A percentile compares a stretch with the other conserved stretches of the same genome.
These are phyloP conservation scores for Nymphalis urticae DNA, from an alignment of 2,888 invertebrate species.

Conservation along the genomic window DNA sequence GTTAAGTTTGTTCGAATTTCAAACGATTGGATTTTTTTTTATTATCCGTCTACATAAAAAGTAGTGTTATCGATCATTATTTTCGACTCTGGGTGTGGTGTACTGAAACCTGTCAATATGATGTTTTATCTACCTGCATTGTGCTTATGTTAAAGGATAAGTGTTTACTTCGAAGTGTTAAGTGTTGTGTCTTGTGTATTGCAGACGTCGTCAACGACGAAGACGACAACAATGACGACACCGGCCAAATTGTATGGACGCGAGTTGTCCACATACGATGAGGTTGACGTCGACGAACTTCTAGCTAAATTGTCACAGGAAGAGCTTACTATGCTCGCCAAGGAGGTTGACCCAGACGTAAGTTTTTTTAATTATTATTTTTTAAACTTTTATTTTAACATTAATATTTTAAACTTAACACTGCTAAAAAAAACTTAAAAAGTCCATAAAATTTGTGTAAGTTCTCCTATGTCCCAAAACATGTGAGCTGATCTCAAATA, in stretches of 20 bases:
- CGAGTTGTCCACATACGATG: slow-evolving; percentile 94
- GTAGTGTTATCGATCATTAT: slow-evolving; percentile 47
- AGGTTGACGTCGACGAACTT: slow-evolving; percentile 97
- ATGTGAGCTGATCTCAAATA: too few relatives aligned
- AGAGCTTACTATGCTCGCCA: slow-evolving; percentile 97
- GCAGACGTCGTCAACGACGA: slow-evolving; percentile 94
- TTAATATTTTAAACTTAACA: not conserved
- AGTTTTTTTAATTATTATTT: too few relatives aligned
- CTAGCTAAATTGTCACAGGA: slow-evolving; percentile 95
- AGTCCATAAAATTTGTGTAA: too few relatives aligned
- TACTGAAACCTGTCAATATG: slow-evolving; percentile 51
- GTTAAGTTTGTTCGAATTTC: not conserved
- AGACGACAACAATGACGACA: slow-evolving; percentile 94
- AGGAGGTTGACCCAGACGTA: slow-evolving; percentile 99
- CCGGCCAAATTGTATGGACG: slow-evolving; percentile 94
- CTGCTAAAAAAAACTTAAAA: too few relatives aligned
- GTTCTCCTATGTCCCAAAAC: too few relatives aligned
- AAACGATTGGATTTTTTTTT: slow-evolving; percentile 1
- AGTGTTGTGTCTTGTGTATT: slow-evolving; percentile 54
- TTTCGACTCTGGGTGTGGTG: slow-evolving; percentile 67
- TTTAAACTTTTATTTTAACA: not conserved
- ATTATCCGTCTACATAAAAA: not conserved
- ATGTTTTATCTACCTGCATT: slow-evolving; percentile 28
- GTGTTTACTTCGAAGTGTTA: slow-evolving; percentile 24
- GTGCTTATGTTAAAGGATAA: slow-evolving; percentile 27